phyloP scores from a whole-genome alignment of 2,797 vertebrate species.

The Lepilemur septentrionalis region DNA sequence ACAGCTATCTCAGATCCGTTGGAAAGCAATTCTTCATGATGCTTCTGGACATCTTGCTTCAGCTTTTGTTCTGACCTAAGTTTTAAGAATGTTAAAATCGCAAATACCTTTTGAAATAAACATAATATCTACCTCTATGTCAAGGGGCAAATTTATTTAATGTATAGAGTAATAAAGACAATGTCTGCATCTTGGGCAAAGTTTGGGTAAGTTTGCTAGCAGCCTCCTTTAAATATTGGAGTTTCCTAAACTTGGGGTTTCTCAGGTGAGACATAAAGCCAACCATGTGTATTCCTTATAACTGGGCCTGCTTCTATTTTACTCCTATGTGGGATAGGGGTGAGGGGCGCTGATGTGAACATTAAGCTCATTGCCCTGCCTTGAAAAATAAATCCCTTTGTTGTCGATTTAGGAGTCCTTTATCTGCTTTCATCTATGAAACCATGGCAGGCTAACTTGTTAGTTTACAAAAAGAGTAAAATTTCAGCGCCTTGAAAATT shows the following conservation, averaged over 20 bases:
- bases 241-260: neutral
- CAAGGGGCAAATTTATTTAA: neutral
- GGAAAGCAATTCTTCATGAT: neutral
- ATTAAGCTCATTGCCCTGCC: neutral
- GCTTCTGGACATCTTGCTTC: neutral
- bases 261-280: neutral
- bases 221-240: neutral
- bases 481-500: neutral
- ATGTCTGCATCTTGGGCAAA: neutral
- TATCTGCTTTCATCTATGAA: neutral
- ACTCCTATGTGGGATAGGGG: rapidly evolving
- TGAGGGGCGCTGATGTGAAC: neutral
- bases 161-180: neutral
- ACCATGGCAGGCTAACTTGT: neutral
- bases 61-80: neutral
- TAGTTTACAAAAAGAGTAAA: neutral
- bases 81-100: neutral
- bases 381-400: neutral
- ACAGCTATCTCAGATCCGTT: neutral
- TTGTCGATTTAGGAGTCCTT: neutral
- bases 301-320: neutral
- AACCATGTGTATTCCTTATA: neutral
- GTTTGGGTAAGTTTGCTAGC: neutral
- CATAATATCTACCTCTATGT: neutral
- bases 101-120: neutral